These are phyloP conservation scores for Acrobasis repandana DNA, from an alignment of 2,888 invertebrate genomes.

Conservation along the genomic window DNA sequence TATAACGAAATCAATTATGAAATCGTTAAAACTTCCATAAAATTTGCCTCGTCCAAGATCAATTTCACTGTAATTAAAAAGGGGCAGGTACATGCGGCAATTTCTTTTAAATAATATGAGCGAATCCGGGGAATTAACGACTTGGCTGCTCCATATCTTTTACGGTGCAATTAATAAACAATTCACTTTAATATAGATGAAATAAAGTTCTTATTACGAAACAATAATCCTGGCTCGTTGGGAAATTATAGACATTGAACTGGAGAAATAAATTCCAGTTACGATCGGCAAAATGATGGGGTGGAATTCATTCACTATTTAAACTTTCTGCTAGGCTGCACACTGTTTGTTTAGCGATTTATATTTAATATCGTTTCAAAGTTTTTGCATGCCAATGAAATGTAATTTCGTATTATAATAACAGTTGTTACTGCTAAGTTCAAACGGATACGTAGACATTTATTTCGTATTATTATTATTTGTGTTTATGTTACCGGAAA, in stretches of 20 bases:
- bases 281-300: constrained; percentile 48
- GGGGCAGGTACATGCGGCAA: constrained; percentile 29
- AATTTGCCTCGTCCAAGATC: constrained; percentile 30
- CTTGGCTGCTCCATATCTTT: constrained; percentile 36
- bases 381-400: background rate
- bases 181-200: constrained; percentile 49
- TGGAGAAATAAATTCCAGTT: constrained; percentile 44
- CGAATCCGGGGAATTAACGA: constrained; percentile 37
- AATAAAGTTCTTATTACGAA: constrained; percentile 55
- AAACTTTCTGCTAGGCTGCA: constrained; percentile 36
- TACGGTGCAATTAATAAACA: constrained; percentile 58
- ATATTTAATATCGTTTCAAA: background rate
- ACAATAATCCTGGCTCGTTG: constrained; percentile 47
- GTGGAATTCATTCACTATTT: constrained; percentile 42
- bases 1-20: constrained; percentile 37
- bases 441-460: background rate
- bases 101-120: constrained; percentile 33
- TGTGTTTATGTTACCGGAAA: too few species aligned
- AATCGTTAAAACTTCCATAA: constrained; percentile 37
- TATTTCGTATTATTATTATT: too few species aligned
- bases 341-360: constrained; percentile 35
- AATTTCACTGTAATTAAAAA: constrained; percentile 37
- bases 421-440: background rate
- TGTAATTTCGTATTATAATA: constrained; percentile 2
- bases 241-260: constrained; percentile 52